Conservation (phyloP, 2,113 vertebrate genomes). For the Clarias magur region DNA sequence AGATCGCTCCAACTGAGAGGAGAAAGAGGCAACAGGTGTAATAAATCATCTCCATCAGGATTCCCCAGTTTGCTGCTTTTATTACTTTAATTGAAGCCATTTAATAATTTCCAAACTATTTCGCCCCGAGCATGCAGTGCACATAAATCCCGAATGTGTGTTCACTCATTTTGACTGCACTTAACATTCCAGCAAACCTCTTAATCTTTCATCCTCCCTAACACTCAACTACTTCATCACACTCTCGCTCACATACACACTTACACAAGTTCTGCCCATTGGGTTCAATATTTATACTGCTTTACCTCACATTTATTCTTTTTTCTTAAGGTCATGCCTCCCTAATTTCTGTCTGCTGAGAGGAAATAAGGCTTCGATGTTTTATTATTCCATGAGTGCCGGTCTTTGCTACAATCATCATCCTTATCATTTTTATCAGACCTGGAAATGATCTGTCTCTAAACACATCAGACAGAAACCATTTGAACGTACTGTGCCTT, state of each 20-base stretch:
- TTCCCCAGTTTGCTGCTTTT: conserved; percentile 29
- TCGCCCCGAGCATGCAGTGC: conserved; percentile 32
- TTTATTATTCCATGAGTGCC: background rate
- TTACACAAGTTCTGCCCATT: background rate
- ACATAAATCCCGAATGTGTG: conserved; percentile 41
- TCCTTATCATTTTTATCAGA: background rate
- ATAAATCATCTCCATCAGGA: conserved; percentile 26
- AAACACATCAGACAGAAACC: background rate
- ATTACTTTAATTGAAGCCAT: conserved; percentile 54
- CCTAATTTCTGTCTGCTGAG: background rate
- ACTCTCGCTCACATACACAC: background rate
- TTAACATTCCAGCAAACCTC: conserved; percentile 45
- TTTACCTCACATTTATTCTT: background rate
- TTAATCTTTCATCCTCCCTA: conserved; percentile 36
- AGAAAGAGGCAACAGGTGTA: background rate
- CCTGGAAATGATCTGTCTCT: background rate
- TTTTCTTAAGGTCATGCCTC: background rate
- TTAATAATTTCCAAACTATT: conserved; percentile 57
- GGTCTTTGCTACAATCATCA: background rate
- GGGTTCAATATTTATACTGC: background rate
- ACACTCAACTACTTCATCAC: background rate
- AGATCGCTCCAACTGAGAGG: background rate
- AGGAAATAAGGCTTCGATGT: background rate
- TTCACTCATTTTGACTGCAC: conserved; percentile 35
- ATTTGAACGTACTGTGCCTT: no score